Evolutionary conservation across 2,113 vertebrate genomes (phyloP), one percentile per base, ranked within the genome.

Genomic region (Rhea americana): DNA sequence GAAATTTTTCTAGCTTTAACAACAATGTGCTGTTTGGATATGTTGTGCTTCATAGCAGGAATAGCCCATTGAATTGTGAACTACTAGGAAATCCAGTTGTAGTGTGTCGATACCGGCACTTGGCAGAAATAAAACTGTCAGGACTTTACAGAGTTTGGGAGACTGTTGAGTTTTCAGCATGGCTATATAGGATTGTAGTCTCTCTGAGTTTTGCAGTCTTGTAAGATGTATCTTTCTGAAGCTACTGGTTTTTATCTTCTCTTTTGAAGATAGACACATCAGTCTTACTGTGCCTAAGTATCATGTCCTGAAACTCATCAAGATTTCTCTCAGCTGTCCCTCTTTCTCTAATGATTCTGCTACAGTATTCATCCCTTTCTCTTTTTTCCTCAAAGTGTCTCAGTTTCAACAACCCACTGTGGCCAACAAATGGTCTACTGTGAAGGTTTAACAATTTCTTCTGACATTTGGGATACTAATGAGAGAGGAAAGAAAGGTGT

Each of bases 1-100:
- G 96, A 98, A 92, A 76, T 96, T 39, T 97, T 96, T 86, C n/a
- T 97, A 68, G 97, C 97, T 93, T 89, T 97, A 58, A 93, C 96
- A 9, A 55, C 97, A 16, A 82, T 95, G 90, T 98, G 97, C 93
- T 97, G 97, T 53, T 74, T 97, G 74, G 97, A 97, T 80, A 97
- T 97, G 96, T 58, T 97, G 71, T 97, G 94, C 65, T 97, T 98
- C 61, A 6, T 85, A 85, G 83, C 94, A 56, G 96, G 97, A 55
- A 87, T 96, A 85, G 86, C 91, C 43, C 97, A 92, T 45, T 97
- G 88, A 96, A 43, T 12, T 19, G 7, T 4, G 22, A 82, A 19
- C 21, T 50, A 30, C 28, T n/a, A 48, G 51, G 59, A 59, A 63
- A 43, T 20, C 59, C 53, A 76, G 15, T 32, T 73, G 63, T 45